Evolutionary conservation across 2,888 invertebrate genomes (phyloP).

Genomic region (Acrocera orbiculus): DNA sequence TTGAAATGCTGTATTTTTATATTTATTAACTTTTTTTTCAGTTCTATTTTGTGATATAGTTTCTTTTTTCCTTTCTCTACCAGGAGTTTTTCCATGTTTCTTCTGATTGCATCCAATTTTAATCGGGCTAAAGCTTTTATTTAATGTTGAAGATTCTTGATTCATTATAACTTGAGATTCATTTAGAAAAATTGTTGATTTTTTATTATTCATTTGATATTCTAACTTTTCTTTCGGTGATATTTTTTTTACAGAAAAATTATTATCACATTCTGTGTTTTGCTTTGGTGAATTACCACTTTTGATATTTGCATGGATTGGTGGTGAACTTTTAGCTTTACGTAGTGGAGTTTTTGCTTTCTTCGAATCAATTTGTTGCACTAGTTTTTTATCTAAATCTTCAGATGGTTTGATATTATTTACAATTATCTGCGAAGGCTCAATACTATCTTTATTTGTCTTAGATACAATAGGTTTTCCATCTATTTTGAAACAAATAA

Average conservation of each 20-base stretch:
- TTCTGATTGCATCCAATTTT: slow-evolving; percentile 14
- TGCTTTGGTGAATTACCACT: slow-evolving; percentile 5
- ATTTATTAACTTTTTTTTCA: slow-evolving; percentile 10
- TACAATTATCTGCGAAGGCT: too few relatives aligned
- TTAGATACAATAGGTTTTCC: too few relatives aligned
- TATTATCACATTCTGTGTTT: neutral
- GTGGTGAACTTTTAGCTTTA: slow-evolving; percentile 3
- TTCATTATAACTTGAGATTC: slow-evolving; percentile 2
- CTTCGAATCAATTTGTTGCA: slow-evolving; percentile 6
- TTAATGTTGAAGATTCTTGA: neutral
- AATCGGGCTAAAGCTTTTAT: too few relatives aligned
- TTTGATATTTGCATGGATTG: slow-evolving; percentile 12
- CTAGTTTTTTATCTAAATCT: too few relatives aligned
- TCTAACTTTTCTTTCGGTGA: slow-evolving; percentile 2
- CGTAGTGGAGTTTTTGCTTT: slow-evolving; percentile 4
- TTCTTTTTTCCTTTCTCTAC: slow-evolving; percentile 29
- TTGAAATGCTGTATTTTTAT: slow-evolving; percentile 14
- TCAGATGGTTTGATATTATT: too few relatives aligned
- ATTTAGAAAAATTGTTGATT: neutral
- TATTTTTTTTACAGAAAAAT: neutral
- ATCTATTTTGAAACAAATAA: too few relatives aligned
- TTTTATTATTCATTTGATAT: neutral
- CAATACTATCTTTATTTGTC: too few relatives aligned
- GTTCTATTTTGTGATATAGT: slow-evolving; percentile 11
- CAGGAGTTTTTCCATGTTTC: slow-evolving; percentile 29